phyloP scores from a whole-genome alignment of 1,140 invertebrate genomes.

The Diplogasteroides magnus region DNA sequence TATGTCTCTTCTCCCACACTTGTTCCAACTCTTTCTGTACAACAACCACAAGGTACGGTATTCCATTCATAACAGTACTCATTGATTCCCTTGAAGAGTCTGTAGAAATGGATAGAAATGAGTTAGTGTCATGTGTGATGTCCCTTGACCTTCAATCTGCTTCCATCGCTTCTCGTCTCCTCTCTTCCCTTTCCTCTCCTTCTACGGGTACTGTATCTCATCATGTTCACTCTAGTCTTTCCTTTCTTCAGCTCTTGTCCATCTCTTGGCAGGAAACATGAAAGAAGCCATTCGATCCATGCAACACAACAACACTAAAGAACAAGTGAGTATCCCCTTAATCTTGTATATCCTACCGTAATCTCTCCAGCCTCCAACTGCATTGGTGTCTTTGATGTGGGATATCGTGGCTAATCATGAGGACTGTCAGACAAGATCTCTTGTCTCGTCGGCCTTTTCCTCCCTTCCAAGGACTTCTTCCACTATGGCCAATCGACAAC shows the following conservation, averaged over 20 bases:
- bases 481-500: slow-evolving; percentile 5
- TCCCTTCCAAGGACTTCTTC: slow-evolving; percentile 13
- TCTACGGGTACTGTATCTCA: too few species aligned
- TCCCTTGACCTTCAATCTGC: neutral
- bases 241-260: slow-evolving; percentile 15
- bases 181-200: neutral
- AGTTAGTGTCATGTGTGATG: neutral
- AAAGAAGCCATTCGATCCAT: neutral
- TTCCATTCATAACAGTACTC: too few species aligned
- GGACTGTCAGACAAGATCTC: slow-evolving; percentile 18
- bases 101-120: neutral
- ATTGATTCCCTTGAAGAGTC: neutral
- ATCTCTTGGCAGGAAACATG: slow-evolving; percentile 25
- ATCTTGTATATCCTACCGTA: too few species aligned
- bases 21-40: slow-evolving; percentile 3
- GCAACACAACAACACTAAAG: too few species aligned
- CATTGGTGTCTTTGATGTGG: slow-evolving; percentile 21
- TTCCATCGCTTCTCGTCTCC: neutral
- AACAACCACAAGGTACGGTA: neutral
- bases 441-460: slow-evolving; percentile 15
- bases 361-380: slow-evolving; percentile 1
- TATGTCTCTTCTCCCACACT: slow-evolving; percentile 10
- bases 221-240: too few species aligned
- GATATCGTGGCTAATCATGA: slow-evolving; percentile 27
- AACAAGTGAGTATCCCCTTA: too few species aligned